These are phyloP conservation scores for Drosophila asahinai DNA, from an alignment of 1,140 invertebrate species.

Conservation along the genomic window DNA sequence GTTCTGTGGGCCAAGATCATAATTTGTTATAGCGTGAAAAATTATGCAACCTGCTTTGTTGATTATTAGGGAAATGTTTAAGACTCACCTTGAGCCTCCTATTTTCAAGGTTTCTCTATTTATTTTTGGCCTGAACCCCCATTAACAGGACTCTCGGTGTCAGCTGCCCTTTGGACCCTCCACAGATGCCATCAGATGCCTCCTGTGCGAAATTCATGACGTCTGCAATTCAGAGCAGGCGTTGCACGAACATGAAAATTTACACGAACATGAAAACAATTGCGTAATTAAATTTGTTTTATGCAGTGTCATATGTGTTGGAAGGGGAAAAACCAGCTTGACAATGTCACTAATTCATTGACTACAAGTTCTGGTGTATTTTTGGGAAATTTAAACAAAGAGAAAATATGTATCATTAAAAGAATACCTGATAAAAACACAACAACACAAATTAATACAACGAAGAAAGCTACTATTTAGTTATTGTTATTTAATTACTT, in stretches of 20 bases:
- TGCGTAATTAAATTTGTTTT: conserved; percentile 61
- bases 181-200: conserved; percentile 13
- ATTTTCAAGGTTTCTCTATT: conserved; percentile 34
- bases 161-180: conserved; percentile 59
- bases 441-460: too few species aligned
- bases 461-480: too few species aligned
- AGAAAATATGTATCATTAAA: neutral
- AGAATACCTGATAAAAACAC: too few species aligned
- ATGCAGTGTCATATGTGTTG: conserved; percentile 38
- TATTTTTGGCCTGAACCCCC: neutral
- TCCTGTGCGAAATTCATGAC: conserved; percentile 17
- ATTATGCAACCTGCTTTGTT: conserved; percentile 56
- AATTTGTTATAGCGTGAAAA: conserved; percentile 40
- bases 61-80: conserved; percentile 5
- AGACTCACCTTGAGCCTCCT: conserved; percentile 19
- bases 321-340: conserved; percentile 7
- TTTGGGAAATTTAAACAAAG: neutral
- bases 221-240: conserved; percentile 56
- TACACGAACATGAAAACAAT: conserved; percentile 61
- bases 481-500: neutral
- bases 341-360: conserved; percentile 9
- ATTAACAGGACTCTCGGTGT: neutral
- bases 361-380: conserved; percentile 1
- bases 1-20: conserved; percentile 21
- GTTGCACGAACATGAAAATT: conserved; percentile 54